These are phyloP conservation scores for Papilio dardanus DNA, from an alignment of 1,140 invertebrate genomes.

Conservation along the genomic window DNA sequence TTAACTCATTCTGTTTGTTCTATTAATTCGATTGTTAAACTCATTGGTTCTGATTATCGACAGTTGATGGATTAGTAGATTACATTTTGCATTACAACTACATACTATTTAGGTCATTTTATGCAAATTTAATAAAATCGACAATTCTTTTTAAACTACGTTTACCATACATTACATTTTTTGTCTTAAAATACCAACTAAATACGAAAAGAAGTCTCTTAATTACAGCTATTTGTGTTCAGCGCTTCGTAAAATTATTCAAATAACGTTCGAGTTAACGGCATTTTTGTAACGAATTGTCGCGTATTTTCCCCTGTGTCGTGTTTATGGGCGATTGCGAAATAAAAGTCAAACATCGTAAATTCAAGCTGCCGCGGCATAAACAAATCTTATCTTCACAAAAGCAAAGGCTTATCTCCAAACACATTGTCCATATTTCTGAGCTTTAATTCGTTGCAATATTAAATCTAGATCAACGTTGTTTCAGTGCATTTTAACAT, in stretches of 20 bases:
- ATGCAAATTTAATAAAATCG: background rate
- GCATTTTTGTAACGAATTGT: slow-evolving; percentile 69
- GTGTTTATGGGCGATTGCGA: slow-evolving; percentile 69
- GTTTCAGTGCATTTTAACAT: background rate
- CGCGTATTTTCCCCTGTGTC: slow-evolving; percentile 66
- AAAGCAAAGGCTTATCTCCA: slow-evolving; percentile 51
- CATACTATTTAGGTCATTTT: background rate
- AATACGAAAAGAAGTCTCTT: slow-evolving; percentile 63
- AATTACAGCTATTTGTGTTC: slow-evolving; percentile 74
- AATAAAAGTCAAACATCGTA: slow-evolving; percentile 72
- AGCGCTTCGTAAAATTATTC: slow-evolving; percentile 75
- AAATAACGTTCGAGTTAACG: slow-evolving; percentile 75
- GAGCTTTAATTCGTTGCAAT: slow-evolving; percentile 3
- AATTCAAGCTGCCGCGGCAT: slow-evolving; percentile 52
- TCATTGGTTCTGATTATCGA: slow-evolving; percentile 57
- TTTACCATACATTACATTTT: background rate
- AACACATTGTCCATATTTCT: slow-evolving; percentile 44
- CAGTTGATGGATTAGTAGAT: slow-evolving; percentile 55
- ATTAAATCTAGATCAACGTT: slow-evolving; percentile 9
- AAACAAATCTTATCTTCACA: slow-evolving; percentile 55
- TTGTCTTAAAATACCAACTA: slow-evolving; percentile 20
- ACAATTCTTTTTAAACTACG: background rate
- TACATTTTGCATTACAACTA: slow-evolving; percentile 41
- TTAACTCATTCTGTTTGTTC: slow-evolving; percentile 60
- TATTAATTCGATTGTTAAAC: slow-evolving; percentile 68